Base-by-base conservation (phyloP, 2,797 vertebrate genomes). In the Todus mexicanus region DNA sequence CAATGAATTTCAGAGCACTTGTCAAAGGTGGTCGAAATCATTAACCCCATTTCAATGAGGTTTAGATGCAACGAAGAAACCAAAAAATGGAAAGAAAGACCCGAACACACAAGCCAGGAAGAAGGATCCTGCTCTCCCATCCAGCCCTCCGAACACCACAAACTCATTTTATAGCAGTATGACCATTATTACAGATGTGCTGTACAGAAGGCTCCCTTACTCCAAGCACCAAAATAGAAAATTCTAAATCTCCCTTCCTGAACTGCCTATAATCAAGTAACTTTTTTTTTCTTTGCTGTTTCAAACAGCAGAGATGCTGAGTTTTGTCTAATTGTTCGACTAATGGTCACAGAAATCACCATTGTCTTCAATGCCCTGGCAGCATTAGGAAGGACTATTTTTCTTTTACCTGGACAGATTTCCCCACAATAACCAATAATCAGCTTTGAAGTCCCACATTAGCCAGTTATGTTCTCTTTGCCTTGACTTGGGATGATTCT, bases 51-150 rank as follows among this genome's bases (percentile, higher is more conserved):
- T 84, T 69, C 42, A 76, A 11, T 31, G 15, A 10, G 5, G 38
- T 64, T 94, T 84, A 71, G 14, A 68, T 57, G 51, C 42, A 57
- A 26, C 3, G 11, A 54, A 29, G 20, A 82, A 76, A 84, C 22
- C 12, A n/a, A 70, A 37, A 37, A 33, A 48, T 21, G 22, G 47
- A 31, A 43, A 43, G 31, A 47, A 68, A 37, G 11, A 85, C 1
- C 5, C 5, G 1, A 0, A 0, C 6, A n/a, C 10, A 13, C 15
- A 37, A 77, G 33, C 40, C 15, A 8, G 25, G 33, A 81, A 60
- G 16, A 3, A 70, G 68, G 48, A 78, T 53, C 23, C 42, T 64
- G 13, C 22, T 84, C 23, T 90, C 21, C 48, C 27, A 13, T 6
- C 16, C 4, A 2, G 38, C 37, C 26, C 38, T 15, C 10, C 38